These are phyloP conservation scores for Chiloscyllium plagiosum DNA, from an alignment of 2,113 vertebrate species.

Conservation along the genomic window DNA sequence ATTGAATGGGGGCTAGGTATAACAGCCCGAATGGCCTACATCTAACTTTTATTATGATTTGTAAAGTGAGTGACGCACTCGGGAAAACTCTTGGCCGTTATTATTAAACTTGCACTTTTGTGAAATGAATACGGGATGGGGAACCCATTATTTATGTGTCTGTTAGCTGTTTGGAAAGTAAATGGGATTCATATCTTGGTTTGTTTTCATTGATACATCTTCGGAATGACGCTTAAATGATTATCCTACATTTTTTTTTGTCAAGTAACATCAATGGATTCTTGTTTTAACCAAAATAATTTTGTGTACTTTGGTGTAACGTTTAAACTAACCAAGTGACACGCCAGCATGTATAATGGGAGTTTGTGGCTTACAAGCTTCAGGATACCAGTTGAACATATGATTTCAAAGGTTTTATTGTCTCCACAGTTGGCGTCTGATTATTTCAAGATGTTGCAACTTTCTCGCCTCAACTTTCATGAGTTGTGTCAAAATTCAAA, in stretches of 20 bases:
- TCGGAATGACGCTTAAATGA: background rate
- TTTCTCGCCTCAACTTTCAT: background rate
- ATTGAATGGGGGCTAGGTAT: too few relatives aligned
- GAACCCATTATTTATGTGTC: background rate
- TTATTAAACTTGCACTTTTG: background rate
- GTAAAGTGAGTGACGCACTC: background rate
- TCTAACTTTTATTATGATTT: background rate
- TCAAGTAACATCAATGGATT: background rate
- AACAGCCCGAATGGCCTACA: too few relatives aligned
- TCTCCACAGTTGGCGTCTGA: background rate
- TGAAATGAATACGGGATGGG: background rate
- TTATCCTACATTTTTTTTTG: background rate
- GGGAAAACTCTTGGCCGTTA: background rate
- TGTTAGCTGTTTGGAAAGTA: background rate
- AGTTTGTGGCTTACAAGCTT: background rate
- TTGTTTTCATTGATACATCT: background rate
- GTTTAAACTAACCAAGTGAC: background rate
- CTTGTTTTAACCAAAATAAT: background rate
- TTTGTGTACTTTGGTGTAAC: background rate
- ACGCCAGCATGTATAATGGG: background rate
- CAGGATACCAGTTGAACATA: background rate
- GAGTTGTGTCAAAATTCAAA: background rate
- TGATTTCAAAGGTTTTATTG: slow-evolving; percentile 1
- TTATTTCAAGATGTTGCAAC: background rate
- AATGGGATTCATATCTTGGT: background rate